phyloP scores from a whole-genome alignment of 2,113 vertebrate species.

The Fukomys damarensis region DNA sequence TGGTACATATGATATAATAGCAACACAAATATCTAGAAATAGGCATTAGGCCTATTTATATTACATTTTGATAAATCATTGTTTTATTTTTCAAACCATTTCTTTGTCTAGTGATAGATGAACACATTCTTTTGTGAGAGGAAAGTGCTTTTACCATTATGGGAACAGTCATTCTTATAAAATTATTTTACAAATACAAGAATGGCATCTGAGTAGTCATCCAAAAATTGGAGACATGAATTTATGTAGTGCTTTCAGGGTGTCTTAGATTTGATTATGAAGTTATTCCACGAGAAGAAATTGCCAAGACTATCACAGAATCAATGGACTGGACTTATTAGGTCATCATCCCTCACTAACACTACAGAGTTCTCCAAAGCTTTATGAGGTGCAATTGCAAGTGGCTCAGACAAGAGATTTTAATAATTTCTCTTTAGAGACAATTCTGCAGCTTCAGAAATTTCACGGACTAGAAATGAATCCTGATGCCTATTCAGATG shows the following conservation, averaged over 20 bases:
- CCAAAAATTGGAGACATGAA: conserved; percentile 33
- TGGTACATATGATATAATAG: conserved; percentile 12
- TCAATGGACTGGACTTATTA: conserved; percentile 64
- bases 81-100: conserved; percentile 52
- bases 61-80: conserved; percentile 50
- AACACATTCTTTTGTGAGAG: neutral
- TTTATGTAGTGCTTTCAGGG: conserved; percentile 54
- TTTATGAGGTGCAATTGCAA: conserved; percentile 68
- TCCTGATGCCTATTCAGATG: neutral
- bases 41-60: neutral
- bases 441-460: conserved; percentile 60
- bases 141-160: conserved; percentile 27
- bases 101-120: neutral
- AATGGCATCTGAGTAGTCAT: conserved; percentile 26
- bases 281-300: conserved; percentile 46
- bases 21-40: neutral
- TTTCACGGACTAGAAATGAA: conserved; percentile 62
- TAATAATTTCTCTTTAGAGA: conserved; percentile 66
- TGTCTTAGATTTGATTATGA: conserved; percentile 71
- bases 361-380: conserved; percentile 54
- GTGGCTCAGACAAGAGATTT: conserved; percentile 63
- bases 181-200: conserved; percentile 28
- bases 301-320: conserved; percentile 67
- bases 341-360: conserved; percentile 63
- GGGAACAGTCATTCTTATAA: neutral